phyloP scores from a whole-genome alignment of 2,797 vertebrate genomes.

The Nyctibius grandis region DNA sequence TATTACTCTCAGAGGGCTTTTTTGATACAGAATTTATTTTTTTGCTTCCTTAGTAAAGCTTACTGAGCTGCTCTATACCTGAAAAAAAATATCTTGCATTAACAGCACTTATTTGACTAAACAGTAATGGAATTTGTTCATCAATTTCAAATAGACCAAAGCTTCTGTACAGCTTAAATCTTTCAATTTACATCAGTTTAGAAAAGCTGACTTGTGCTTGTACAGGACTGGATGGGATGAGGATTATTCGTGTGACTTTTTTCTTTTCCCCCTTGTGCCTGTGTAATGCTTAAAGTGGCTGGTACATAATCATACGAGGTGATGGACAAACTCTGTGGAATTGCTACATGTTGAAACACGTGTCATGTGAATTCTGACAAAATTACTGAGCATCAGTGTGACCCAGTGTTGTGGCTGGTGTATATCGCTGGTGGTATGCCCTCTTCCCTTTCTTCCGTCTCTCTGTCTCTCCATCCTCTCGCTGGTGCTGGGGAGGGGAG shows the following conservation, averaged over 20 bases:
- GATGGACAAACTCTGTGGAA: neutral
- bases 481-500: neutral
- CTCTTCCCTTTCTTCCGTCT: neutral
- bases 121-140: slow-evolving; percentile 18
- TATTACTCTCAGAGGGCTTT: neutral
- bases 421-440: neutral
- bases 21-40: neutral
- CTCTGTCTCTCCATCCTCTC: neutral
- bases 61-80: neutral
- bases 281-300: neutral
- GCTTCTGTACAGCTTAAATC: slow-evolving; percentile 10
- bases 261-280: neutral
- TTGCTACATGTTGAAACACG: neutral
- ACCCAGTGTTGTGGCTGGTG: neutral
- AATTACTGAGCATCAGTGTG: neutral
- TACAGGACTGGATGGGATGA: neutral
- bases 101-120: neutral
- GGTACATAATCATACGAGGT: neutral
- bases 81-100: neutral
- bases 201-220: neutral
- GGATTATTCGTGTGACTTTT: neutral
- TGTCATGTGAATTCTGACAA: neutral
- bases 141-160: slow-evolving; percentile 35
- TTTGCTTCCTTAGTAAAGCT: neutral
- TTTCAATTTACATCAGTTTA: neutral